These are phyloP conservation scores for Vireo altiloquus DNA, from an alignment of 2,113 vertebrate genomes.

Conservation along the genomic window DNA sequence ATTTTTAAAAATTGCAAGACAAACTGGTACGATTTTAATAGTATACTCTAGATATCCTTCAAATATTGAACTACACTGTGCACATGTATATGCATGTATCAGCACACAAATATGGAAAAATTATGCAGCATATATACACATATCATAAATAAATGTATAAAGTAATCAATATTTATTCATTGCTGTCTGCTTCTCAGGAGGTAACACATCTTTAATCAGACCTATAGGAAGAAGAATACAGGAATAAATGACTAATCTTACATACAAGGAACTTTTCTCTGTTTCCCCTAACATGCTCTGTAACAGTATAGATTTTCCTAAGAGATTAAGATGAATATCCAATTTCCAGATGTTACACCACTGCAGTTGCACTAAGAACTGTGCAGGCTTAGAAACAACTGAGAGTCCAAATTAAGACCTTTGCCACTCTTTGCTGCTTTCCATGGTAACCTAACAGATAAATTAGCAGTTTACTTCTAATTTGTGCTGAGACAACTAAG, in stretches of 20 bases:
- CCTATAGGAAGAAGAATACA: not conserved
- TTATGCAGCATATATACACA: not conserved
- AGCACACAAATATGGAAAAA: not conserved
- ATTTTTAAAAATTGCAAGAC: not conserved
- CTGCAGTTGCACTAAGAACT: not conserved
- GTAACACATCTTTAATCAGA: not conserved
- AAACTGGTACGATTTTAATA: not conserved
- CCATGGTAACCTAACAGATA: not conserved
- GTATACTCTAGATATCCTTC: not conserved
- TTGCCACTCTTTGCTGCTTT: not conserved
- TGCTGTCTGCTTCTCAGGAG: not conserved
- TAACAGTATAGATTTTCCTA: not conserved
- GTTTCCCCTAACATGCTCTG: not conserved
- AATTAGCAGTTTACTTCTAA: not conserved
- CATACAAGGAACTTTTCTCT: not conserved
- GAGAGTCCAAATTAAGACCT: not conserved
- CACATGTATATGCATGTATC: accelerated
- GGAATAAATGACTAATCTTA: not conserved
- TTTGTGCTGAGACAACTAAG: not conserved
- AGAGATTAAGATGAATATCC: not conserved
- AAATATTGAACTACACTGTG: not conserved
- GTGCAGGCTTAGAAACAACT: not conserved
- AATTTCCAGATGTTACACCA: not conserved
- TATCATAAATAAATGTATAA: not conserved
- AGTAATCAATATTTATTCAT: not conserved